Evolutionary conservation across 2,888 invertebrate species (phyloP).

Genomic region (Epinotia ramella): DNA sequence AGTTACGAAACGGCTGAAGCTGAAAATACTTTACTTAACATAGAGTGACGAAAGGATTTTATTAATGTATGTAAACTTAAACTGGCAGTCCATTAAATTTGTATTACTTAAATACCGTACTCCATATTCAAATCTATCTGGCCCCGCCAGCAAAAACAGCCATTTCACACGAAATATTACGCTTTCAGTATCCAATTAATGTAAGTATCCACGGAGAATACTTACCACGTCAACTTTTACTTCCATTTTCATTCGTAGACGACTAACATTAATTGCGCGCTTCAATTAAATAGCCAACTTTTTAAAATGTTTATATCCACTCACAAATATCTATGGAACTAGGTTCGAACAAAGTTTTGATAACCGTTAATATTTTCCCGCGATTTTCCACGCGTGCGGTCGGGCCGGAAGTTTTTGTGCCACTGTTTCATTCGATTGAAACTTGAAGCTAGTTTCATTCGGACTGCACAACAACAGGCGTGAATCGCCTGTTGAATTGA

Average conservation of each 20-base stretch:
- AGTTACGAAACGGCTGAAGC: too few relatives aligned
- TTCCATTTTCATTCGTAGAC: slow-evolving; percentile 64
- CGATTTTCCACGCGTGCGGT: slow-evolving; percentile 55
- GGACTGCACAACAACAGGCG: slow-evolving; percentile 34
- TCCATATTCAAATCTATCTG: neutral
- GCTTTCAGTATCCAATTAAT: neutral
- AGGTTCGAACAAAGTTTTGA: neutral
- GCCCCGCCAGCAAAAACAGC: neutral
- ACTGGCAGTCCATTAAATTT: too few relatives aligned
- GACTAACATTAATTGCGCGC: slow-evolving; percentile 38
- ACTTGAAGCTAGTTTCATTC: slow-evolving; percentile 37
- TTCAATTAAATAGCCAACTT: neutral
- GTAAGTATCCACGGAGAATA: slow-evolving; percentile 31
- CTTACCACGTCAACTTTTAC: slow-evolving; percentile 79
- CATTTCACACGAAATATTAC: neutral
- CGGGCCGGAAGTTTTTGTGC: slow-evolving; percentile 56
- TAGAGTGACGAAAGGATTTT: too few relatives aligned
- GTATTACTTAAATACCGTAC: too few relatives aligned
- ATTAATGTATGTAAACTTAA: too few relatives aligned
- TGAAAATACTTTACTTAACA: too few relatives aligned
- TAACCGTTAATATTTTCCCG: slow-evolving; percentile 54
- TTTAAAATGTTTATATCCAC: neutral
- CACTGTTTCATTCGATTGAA: slow-evolving; percentile 55
- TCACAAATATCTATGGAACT: neutral
- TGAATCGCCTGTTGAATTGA: slow-evolving; percentile 29